Evolutionary conservation across 2,888 invertebrate species (phyloP).

Genomic region (Minunthozetes semirufus): DNA sequence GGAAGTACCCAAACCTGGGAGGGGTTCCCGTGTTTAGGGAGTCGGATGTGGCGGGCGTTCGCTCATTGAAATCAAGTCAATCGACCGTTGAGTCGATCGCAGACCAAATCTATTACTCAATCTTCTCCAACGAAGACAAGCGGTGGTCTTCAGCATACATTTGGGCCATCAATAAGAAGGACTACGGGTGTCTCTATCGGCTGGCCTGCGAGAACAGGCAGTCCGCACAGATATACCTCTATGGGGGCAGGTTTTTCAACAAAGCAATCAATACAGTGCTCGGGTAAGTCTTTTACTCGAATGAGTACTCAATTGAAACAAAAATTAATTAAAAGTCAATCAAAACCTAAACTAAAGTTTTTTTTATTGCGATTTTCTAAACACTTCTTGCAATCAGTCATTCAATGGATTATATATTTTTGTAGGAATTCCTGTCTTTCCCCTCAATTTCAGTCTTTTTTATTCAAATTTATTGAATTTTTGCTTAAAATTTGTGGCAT

Average conservation of each 20-base stretch:
- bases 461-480: too few relatives aligned
- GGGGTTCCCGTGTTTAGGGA: neutral
- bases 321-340: too few relatives aligned
- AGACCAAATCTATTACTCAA: neutral
- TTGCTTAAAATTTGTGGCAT: too few relatives aligned
- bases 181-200: slow-evolving; percentile 18
- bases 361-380: too few relatives aligned
- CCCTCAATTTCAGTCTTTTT: too few relatives aligned
- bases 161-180: slow-evolving; percentile 26
- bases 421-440: too few relatives aligned
- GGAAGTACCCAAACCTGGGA: slow-evolving; percentile 28
- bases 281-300: neutral
- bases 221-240: slow-evolving; percentile 6
- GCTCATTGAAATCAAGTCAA: neutral
- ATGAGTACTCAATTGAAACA: too few relatives aligned
- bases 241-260: neutral
- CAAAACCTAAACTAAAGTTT: too few relatives aligned
- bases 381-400: too few relatives aligned
- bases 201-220: slow-evolving; percentile 30
- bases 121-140: slow-evolving; percentile 25
- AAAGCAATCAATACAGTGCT: neutral
- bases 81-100: neutral
- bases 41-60: too few relatives aligned
- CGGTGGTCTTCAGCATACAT: slow-evolving; percentile 25
- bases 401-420: too few relatives aligned